Conservation (phyloP, 2,888 invertebrate genomes). For the Caenorhabditis sp. region DNA sequence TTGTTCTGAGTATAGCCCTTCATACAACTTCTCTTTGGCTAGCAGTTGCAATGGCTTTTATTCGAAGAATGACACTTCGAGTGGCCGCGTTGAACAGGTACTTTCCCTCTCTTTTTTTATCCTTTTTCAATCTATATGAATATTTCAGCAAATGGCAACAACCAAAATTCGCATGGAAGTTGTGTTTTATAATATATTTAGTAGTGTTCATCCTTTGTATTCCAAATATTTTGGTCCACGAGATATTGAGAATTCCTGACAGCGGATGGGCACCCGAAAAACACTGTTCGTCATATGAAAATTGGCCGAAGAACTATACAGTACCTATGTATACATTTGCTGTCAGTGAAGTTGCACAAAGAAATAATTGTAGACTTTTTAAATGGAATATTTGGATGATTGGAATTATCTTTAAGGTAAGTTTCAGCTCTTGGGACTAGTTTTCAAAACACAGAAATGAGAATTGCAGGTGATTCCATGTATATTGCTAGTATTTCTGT, state of each 20-base stretch:
- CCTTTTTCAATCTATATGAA: no score
- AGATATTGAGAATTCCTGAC: conserved; percentile 29
- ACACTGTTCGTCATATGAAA: conserved; percentile 30
- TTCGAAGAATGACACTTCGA: conserved; percentile 67
- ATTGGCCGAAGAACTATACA: conserved; percentile 51
- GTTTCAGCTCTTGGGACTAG: no score
- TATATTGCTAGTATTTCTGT: conserved; percentile 59
- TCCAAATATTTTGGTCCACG: conserved; percentile 68
- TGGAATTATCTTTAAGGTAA: conserved; percentile 66
- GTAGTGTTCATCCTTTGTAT: conserved; percentile 60
- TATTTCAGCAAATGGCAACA: conserved; percentile 61
- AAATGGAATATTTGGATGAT: conserved; percentile 69
- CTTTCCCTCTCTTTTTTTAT: no score
- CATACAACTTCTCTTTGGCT: conserved; percentile 69
- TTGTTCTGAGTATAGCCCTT: conserved; percentile 63
- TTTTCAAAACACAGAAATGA: neutral
- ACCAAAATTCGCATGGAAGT: conserved; percentile 61
- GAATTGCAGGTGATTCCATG: conserved; percentile 65
- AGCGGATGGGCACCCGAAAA: conserved; percentile 36
- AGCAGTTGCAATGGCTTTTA: conserved; percentile 69
- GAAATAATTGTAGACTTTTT: conserved; percentile 63
- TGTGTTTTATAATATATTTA: conserved; percentile 55
- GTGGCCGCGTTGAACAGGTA: conserved; percentile 62
- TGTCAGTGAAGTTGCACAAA: conserved; percentile 53
- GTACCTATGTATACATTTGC: conserved; percentile 61